These are phyloP conservation scores for Tigriopus japonicus DNA, from an alignment of 1,140 invertebrate species.

Conservation along the genomic window DNA sequence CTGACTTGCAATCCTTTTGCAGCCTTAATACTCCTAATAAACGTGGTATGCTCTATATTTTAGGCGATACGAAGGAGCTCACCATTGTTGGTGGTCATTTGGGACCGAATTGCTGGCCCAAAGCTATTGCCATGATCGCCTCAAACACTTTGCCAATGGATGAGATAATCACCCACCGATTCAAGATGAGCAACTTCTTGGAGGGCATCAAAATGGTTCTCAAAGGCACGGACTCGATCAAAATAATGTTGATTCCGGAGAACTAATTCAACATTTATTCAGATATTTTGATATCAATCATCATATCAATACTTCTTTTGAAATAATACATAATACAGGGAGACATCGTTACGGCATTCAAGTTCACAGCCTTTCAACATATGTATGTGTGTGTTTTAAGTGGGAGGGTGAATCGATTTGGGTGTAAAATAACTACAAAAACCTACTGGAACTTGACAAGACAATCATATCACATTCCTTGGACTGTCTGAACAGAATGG, in stretches of 20 bases:
- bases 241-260: neutral
- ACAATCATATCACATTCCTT: too few species aligned
- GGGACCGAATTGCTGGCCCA: constrained; percentile 5
- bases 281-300: neutral
- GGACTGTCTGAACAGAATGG: too few species aligned
- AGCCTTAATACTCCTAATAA: neutral
- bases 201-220: neutral
- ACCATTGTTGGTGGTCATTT: neutral
- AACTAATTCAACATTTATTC: neutral
- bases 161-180: constrained; percentile 1
- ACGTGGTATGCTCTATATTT: neutral
- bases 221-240: neutral
- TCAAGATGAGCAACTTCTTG: neutral
- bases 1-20: too few species aligned
- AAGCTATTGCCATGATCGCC: neutral
- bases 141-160: neutral
- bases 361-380: too few species aligned
- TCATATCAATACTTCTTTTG: neutral
- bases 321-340: too few species aligned
- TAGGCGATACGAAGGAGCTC: neutral
- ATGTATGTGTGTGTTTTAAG: neutral
- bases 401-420: neutral
- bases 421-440: too few species aligned
- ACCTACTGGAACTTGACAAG: too few species aligned
- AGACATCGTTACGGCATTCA: too few species aligned